These are phyloP conservation scores for Anoncus sp. DNA, from an alignment of 2,888 invertebrate genomes.

Conservation along the genomic window DNA sequence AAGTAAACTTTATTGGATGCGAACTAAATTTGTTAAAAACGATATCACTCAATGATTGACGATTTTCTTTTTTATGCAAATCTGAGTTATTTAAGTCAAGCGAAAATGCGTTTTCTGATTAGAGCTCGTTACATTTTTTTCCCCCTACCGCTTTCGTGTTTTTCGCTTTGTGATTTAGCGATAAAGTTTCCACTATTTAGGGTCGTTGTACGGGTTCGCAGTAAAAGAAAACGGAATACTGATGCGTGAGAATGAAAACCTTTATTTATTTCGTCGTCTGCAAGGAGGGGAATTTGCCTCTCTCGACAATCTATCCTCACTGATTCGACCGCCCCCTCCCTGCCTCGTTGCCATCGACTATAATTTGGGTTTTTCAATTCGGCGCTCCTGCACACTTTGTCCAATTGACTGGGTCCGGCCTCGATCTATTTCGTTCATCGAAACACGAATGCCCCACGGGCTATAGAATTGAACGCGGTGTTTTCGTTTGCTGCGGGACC, in stretches of 20 bases:
- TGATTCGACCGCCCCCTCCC: neutral
- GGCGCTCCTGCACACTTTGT: conserved; percentile 10
- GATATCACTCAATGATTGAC: neutral
- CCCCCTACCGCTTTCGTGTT: neutral
- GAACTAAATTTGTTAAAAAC: neutral
- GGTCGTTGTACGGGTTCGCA: conserved; percentile 4
- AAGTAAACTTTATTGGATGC: neutral
- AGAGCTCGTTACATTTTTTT: neutral
- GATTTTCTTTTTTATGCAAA: neutral
- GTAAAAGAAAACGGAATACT: conserved; percentile 16
- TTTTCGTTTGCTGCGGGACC: conserved; percentile 41
- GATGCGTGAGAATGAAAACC: conserved; percentile 37
- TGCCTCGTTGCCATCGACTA: conserved; percentile 27
- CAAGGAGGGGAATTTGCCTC: neutral
- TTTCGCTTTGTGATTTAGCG: neutral
- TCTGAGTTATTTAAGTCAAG: neutral
- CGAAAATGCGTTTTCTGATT: neutral
- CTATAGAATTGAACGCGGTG: conserved; percentile 44
- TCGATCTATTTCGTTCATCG: conserved; percentile 38
- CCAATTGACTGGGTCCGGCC: conserved; percentile 4
- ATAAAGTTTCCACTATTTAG: conserved; percentile 1
- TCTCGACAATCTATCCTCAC: conserved; percentile 31
- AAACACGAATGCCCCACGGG: conserved; percentile 51
- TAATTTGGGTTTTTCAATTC: conserved; percentile 51
- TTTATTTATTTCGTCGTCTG: conserved; percentile 21